Evolutionary conservation across 2,113 vertebrate species (phyloP), one percentile per base, ranked within the genome.

Genomic region (Prionailurus bengalensis): DNA sequence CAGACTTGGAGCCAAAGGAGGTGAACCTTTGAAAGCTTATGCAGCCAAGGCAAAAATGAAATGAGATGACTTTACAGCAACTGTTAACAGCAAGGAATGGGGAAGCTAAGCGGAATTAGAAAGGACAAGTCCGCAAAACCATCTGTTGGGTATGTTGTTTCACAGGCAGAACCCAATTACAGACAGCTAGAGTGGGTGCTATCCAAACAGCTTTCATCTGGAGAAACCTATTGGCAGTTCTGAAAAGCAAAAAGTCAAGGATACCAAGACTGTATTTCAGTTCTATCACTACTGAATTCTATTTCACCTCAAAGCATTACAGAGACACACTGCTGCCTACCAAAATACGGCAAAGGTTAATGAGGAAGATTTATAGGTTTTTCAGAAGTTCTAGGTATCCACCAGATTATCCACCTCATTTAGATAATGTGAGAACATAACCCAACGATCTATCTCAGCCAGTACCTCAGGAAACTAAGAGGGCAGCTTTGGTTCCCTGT

Each of bases 201-300:
- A 98, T 99, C 5, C 98, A 99, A 82, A 99, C 99, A 86, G 99
- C 99, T 55, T 99, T 78, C 99, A 99, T 58, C 99, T 99, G 96
- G 99, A 99, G 94, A 99, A 99, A 99, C 99, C 99, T 58, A 99
- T 99, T 89, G 99, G 99, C 79, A 98, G 99, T 97, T 99, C 99
- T 98, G 99, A 99, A 98, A 99, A 99, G 97, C 99, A 99, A 98
- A 99, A 99, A 98, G 99, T 99, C 97, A 99, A 98, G 66, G 99
- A 99, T 97, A 99, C 99, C 92, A 99, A 99, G 99, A 99, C 98
- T 92, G 98, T 99, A 98, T 99, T 99, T 98, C 99, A 36, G 99
- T 99, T 99, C 99, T 99, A 98, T 99, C 97, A 99, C 98, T 39
- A 99, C 99, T 97, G 99, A 99, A 99, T 99, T 99, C 97, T 99